These are phyloP conservation scores for Rallus crepitans DNA, from an alignment of 2,797 vertebrate genomes.

Conservation along the genomic window DNA sequence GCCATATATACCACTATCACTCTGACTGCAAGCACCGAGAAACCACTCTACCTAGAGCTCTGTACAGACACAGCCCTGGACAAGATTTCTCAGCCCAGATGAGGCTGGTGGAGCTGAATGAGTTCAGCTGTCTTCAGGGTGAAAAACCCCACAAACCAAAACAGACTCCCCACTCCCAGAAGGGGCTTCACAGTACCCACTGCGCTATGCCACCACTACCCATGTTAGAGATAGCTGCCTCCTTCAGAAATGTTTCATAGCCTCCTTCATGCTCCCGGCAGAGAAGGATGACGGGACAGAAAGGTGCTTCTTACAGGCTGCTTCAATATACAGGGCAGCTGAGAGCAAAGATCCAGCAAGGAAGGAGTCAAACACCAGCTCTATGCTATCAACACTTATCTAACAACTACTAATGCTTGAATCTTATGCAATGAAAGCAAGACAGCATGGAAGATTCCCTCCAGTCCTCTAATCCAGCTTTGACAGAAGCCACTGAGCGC, in stretches of 20 bases:
- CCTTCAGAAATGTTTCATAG: background rate
- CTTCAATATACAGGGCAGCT: background rate
- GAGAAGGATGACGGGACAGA: background rate
- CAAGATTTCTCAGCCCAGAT: background rate
- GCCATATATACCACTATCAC: background rate
- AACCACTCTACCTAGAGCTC: background rate
- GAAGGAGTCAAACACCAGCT: background rate
- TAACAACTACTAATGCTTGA: constrained; percentile 2
- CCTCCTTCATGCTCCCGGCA: background rate
- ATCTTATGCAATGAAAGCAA: constrained; percentile 38
- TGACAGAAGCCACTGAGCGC: constrained; percentile 25
- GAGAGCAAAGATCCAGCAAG: background rate
- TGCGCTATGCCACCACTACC: background rate
- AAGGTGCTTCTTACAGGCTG: background rate
- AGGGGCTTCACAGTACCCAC: background rate
- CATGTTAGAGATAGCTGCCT: background rate
- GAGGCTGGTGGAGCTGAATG: background rate
- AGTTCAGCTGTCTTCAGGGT: background rate
- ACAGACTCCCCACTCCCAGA: background rate
- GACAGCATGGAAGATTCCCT: constrained; percentile 36
- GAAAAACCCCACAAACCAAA: background rate
- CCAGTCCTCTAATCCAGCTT: constrained; percentile 58
- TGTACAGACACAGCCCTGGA: background rate
- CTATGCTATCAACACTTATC: background rate
- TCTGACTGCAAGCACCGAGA: fast-evolving